A percentile compares a stretch with the other conserved stretches of the same genome.
These are phyloP conservation scores for Erythrolamprus reginae DNA, from an alignment of 2,113 vertebrate genomes.

Conservation along the genomic window DNA sequence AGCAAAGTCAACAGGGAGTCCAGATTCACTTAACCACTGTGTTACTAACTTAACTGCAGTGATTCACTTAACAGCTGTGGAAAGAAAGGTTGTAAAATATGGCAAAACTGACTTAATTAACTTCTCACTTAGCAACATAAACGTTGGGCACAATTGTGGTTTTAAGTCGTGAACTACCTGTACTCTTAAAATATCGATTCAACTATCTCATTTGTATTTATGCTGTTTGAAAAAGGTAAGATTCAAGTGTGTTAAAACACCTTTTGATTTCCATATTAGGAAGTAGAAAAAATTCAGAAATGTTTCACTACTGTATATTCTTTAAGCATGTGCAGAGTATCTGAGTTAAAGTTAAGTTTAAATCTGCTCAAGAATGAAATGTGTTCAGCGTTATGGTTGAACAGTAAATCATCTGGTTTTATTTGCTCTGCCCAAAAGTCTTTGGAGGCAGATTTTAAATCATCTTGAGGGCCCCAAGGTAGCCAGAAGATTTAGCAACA, in stretches of 20 bases:
- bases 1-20: background rate
- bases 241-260: background rate
- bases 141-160: background rate
- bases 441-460: background rate
- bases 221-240: background rate
- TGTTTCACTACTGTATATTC: background rate
- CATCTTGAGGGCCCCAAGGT: background rate
- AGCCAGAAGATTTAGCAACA: background rate
- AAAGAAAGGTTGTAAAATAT: background rate
- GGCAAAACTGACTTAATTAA: background rate
- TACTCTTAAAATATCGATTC: background rate
- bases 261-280: background rate
- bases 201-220: background rate
- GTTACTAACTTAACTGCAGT: background rate
- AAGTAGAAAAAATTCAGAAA: background rate
- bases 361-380: background rate
- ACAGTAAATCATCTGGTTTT: background rate
- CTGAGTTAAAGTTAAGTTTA: background rate
- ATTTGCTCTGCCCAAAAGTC: background rate
- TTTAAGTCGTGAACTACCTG: background rate
- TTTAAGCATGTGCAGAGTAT: background rate
- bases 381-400: background rate
- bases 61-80: background rate
- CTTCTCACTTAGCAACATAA: background rate
- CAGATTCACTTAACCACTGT: background rate